These are phyloP conservation scores for Himalopsyche tibetana DNA, from an alignment of 2,888 invertebrate genomes.

Conservation along the genomic window DNA sequence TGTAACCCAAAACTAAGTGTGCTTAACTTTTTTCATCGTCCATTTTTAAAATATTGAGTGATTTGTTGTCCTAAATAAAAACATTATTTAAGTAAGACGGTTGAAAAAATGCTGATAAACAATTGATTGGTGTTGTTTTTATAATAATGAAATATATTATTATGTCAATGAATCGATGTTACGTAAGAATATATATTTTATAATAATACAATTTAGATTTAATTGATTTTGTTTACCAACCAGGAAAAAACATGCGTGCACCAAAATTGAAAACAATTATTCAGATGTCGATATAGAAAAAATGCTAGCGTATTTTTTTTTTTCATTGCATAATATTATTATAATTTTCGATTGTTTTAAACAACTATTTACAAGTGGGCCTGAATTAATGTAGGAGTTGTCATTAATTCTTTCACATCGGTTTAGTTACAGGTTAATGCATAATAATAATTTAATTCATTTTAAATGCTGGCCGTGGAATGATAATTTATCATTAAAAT, in stretches of 20 bases:
- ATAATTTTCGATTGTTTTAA: background rate
- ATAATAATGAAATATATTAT: too few relatives aligned
- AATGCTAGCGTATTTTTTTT: background rate
- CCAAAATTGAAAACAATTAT: background rate
- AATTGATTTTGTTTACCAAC: background rate
- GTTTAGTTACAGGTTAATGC: background rate
- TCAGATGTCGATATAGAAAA: background rate
- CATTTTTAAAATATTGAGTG: too few relatives aligned
- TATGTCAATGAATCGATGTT: too few relatives aligned
- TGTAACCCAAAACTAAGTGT: too few relatives aligned
- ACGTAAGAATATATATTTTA: too few relatives aligned
- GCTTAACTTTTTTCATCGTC: too few relatives aligned
- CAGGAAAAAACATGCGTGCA: background rate
- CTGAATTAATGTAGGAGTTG: conserved; percentile 1
- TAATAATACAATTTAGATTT: too few relatives aligned
- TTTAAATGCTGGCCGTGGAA: background rate
- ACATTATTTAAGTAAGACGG: too few relatives aligned
- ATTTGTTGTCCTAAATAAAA: too few relatives aligned
- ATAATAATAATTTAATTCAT: background rate
- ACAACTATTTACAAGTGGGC: background rate
- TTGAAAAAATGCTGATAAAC: too few relatives aligned
- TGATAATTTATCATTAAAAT: background rate
- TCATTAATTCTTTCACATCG: background rate
- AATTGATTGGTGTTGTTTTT: too few relatives aligned
- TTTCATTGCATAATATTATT: conserved; percentile 3